These are phyloP conservation scores for Anarsia innoxiella DNA, from an alignment of 2,888 invertebrate genomes.

Conservation along the genomic window DNA sequence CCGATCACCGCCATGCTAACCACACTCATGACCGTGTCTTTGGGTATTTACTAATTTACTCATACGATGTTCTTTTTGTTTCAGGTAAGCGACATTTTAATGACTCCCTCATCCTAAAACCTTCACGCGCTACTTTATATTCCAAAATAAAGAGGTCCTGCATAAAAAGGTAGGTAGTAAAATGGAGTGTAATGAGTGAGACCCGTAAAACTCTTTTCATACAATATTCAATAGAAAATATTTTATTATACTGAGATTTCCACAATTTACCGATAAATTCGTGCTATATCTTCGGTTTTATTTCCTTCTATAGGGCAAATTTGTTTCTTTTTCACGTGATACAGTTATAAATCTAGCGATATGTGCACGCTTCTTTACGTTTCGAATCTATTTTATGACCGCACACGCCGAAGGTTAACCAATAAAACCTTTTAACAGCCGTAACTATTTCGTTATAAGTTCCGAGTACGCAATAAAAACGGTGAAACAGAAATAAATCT, in stretches of 20 bases:
- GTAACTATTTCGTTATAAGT: slow-evolving; percentile 74
- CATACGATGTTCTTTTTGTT: slow-evolving; percentile 31
- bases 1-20: slow-evolving; percentile 49
- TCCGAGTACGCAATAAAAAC: slow-evolving; percentile 72
- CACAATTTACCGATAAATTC: slow-evolving; percentile 71
- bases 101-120: slow-evolving; percentile 27
- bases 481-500: slow-evolving; percentile 69
- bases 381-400: slow-evolving; percentile 72
- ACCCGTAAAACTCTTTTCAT: slow-evolving; percentile 68
- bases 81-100: slow-evolving; percentile 45
- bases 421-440: slow-evolving; percentile 75
- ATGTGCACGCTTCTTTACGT: slow-evolving; percentile 65
- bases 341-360: slow-evolving; percentile 66
- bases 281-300: slow-evolving; percentile 66
- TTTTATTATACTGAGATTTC: slow-evolving; percentile 72
- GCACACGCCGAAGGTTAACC: slow-evolving; percentile 72
- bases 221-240: slow-evolving; percentile 72
- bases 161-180: slow-evolving; percentile 65
- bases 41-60: slow-evolving; percentile 16
- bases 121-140: slow-evolving; percentile 37
- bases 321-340: slow-evolving; percentile 70
- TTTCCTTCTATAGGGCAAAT: slow-evolving; percentile 64
- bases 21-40: slow-evolving; percentile 35
- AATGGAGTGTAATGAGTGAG: slow-evolving; percentile 64
- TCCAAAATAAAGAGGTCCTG: slow-evolving; percentile 43